Conservation (phyloP, 2,888 invertebrate genomes). For the Drosophila sordidapex region DNA sequence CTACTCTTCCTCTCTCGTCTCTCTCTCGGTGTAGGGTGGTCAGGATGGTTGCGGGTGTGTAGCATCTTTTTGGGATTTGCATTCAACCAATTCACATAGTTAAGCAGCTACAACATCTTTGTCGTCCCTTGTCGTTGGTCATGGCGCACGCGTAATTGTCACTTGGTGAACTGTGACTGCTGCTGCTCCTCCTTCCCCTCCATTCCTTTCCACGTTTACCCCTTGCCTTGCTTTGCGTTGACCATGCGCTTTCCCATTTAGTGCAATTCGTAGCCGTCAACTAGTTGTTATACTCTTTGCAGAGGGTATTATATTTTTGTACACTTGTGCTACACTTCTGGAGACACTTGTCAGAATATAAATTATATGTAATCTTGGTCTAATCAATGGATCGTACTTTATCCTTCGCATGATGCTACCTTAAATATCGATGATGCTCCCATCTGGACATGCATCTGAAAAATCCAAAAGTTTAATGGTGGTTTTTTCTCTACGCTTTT, state of each 20-base stretch:
- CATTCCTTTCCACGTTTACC: not conserved
- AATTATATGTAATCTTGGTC: not conserved
- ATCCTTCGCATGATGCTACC: not conserved
- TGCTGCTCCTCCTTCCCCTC: not conserved
- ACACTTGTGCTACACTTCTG: not conserved
- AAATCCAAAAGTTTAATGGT: not conserved
- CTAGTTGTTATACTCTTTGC: constrained; percentile 12
- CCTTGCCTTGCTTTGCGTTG: not conserved
- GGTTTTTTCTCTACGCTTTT: not conserved
- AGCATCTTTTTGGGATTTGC: constrained; percentile 53
- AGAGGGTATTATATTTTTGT: not conserved
- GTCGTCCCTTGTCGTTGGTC: constrained; percentile 44
- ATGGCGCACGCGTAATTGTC: constrained; percentile 76
- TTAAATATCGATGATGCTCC: not conserved
- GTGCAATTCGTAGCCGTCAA: constrained; percentile 73
- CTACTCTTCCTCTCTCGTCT: not conserved
- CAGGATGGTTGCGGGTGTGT: constrained; percentile 15
- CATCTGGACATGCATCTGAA: not conserved
- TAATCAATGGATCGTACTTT: not conserved
- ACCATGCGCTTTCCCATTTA: constrained; percentile 59
- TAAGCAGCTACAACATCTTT: constrained; percentile 31
- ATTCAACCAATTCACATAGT: constrained; percentile 29
- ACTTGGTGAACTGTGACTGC: constrained; percentile 64
- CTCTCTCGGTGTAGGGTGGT: constrained; percentile 18
- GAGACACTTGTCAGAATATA: not conserved